phyloP scores from a whole-genome alignment of 2,113 vertebrate genomes.

The Cottus gobio region DNA sequence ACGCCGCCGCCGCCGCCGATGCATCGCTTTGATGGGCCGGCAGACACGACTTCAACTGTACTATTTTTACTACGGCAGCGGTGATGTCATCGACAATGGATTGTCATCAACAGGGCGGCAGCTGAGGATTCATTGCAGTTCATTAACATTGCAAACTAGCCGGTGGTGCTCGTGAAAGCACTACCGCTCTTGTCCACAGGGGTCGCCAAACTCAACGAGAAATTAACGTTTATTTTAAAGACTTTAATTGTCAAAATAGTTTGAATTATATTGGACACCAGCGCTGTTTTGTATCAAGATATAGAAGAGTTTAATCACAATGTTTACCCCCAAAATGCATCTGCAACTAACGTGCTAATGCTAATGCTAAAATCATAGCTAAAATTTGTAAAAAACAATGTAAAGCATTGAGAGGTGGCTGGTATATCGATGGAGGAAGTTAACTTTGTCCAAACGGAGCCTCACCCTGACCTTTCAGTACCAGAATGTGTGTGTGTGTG shows the following conservation, averaged over 20 bases:
- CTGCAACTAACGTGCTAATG: too few species aligned
- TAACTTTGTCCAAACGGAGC: constrained; percentile 10
- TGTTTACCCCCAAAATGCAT: too few species aligned
- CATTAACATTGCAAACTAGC: not conserved
- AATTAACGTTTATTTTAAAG: not conserved
- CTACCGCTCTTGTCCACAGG: not conserved
- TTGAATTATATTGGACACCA: too few species aligned
- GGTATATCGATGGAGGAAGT: not conserved
- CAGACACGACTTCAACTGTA: constrained; percentile 17
- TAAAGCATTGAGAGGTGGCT: not conserved
- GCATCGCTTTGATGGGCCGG: constrained; percentile 46
- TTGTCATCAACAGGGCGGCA: not conserved
- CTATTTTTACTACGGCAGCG: constrained; percentile 38
- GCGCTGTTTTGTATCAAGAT: too few species aligned
- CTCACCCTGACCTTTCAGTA: constrained; percentile 46
- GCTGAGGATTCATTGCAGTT: not conserved
- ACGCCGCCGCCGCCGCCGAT: constrained; percentile 40
- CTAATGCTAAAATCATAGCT: not conserved
- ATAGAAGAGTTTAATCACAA: too few species aligned
- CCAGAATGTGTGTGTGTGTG: not conserved
- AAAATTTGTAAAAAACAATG: not conserved
- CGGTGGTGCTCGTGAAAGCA: not conserved
- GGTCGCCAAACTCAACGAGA: not conserved
- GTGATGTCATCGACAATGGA: not conserved
- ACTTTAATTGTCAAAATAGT: too few species aligned